A percentile compares a stretch with the other conserved stretches of the same genome.
Conservation (phyloP, 2,113 vertebrate species). For the Ariopsis seemanni region DNA sequence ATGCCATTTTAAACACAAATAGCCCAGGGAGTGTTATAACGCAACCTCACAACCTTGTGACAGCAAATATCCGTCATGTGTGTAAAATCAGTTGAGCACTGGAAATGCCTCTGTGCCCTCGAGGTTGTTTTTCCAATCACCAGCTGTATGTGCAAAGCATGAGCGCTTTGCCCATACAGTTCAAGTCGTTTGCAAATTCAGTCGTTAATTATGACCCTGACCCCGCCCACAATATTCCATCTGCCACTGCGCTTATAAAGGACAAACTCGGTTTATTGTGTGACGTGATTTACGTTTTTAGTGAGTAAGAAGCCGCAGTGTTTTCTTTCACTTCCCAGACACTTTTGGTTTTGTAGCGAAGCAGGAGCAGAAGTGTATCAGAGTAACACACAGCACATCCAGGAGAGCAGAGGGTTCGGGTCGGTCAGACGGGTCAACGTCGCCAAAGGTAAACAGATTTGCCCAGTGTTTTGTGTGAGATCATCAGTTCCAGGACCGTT, state of each 20-base stretch:
- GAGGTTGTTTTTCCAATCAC: not conserved
- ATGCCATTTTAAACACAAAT: too few species aligned
- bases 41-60: too few species aligned
- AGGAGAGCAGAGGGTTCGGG: not conserved
- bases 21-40: too few species aligned
- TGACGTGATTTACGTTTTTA: conserved; percentile 43
- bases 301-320: conserved; percentile 16
- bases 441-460: not conserved
- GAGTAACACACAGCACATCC: not conserved
- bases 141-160: not conserved
- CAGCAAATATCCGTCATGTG: too few species aligned
- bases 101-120: not conserved
- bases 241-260: conserved; percentile 37
- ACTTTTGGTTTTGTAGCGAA: conserved; percentile 21
- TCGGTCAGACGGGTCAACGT: not conserved
- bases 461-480: too few species aligned
- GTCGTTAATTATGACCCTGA: not conserved
- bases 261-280: conserved; percentile 16
- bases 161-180: too few species aligned
- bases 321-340: conserved; percentile 17
- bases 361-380: not conserved
- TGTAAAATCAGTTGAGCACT: not conserved
- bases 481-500: fast-evolving
- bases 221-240: conserved; percentile 35
- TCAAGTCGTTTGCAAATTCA: not conserved